phyloP scores from a whole-genome alignment of 2,888 invertebrate species.

The Chymomyza procnemis region DNA sequence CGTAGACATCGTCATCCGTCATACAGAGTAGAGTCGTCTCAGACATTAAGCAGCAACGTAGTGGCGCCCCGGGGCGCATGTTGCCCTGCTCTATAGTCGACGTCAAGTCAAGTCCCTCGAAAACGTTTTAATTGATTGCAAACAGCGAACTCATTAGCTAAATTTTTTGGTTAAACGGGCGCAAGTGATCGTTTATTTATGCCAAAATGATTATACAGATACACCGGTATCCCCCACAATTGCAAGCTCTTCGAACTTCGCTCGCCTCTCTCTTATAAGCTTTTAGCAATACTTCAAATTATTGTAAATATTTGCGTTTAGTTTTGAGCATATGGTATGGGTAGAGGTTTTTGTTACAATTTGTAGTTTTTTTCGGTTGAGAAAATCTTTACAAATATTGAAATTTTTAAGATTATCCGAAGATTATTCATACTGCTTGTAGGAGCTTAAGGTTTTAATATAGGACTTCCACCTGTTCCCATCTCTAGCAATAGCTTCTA shows the following conservation, averaged over 20 bases:
- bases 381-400: no score
- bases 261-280: background rate
- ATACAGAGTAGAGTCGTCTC: no score
- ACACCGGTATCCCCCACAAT: background rate
- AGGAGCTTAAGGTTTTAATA: no score
- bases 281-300: constrained; percentile 3
- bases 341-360: no score
- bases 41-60: constrained; percentile 39
- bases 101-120: background rate
- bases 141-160: background rate
- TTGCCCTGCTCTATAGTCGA: background rate
- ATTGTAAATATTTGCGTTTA: background rate
- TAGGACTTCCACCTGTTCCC: no score
- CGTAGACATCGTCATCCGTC: background rate
- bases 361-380: no score
- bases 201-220: background rate
- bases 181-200: background rate
- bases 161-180: background rate
- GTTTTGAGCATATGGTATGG: constrained; percentile 1
- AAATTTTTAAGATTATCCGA: no score
- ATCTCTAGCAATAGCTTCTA: no score
- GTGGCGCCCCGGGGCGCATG: background rate
- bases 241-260: background rate
- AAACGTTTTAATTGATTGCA: background rate
- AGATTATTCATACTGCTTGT: no score